These are phyloP conservation scores for Apotomis turbidana DNA, from an alignment of 2,888 invertebrate species.

Conservation along the genomic window DNA sequence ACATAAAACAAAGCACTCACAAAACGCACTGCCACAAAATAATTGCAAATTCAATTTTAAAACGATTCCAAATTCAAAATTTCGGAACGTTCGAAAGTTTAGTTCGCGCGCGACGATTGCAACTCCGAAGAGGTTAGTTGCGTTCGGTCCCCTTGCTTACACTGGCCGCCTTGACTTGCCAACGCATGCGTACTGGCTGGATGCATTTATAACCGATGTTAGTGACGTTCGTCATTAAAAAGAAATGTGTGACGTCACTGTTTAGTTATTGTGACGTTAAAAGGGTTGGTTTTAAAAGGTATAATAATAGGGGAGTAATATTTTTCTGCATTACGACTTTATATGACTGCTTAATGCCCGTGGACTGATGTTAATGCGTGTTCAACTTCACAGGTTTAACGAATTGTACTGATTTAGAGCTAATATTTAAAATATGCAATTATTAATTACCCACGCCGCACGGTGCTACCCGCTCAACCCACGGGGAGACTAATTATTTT, in stretches of 20 bases:
- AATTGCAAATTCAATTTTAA: conserved; percentile 18
- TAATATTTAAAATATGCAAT: too few relatives aligned
- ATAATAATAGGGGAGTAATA: not conserved
- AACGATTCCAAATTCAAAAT: conserved; percentile 3
- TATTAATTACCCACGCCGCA: too few relatives aligned
- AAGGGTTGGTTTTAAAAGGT: not conserved
- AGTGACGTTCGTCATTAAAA: conserved; percentile 33
- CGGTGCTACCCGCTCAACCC: too few relatives aligned
- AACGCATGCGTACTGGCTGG: conserved; percentile 36
- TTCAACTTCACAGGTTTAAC: too few relatives aligned
- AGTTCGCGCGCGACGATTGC: conserved; percentile 19
- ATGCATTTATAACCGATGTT: conserved; percentile 33
- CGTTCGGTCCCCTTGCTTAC: conserved; percentile 17
- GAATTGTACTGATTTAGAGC: too few relatives aligned
- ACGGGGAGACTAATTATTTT: too few relatives aligned
- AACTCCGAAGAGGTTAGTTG: conserved; percentile 14
- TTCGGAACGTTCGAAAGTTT: conserved; percentile 34
- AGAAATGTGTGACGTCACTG: conserved; percentile 16
- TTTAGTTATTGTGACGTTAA: conserved; percentile 11
- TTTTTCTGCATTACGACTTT: too few relatives aligned
- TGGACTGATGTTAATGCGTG: too few relatives aligned
- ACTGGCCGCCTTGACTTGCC: conserved; percentile 36
- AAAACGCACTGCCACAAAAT: conserved; percentile 23
- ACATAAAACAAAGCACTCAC: conserved; percentile 21
- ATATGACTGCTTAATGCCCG: too few relatives aligned